These are phyloP conservation scores for Hippocampus abdominalis DNA, from an alignment of 2,113 vertebrate genomes.

Conservation along the genomic window DNA sequence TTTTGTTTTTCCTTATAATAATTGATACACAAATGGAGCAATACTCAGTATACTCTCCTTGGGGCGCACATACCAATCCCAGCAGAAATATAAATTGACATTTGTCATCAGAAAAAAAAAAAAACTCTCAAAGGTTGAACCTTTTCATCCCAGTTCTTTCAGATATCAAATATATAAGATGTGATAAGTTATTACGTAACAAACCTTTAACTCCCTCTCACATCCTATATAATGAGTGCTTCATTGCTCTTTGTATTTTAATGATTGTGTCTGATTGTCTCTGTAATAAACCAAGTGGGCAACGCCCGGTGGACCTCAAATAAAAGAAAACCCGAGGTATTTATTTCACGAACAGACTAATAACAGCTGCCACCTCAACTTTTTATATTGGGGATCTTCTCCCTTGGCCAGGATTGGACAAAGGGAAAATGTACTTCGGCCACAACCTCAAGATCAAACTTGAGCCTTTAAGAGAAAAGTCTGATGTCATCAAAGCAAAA, in stretches of 20 bases:
- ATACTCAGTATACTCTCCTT: conserved; percentile 50
- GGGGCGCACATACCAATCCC: conserved; percentile 46
- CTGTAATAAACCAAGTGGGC: conserved; percentile 46
- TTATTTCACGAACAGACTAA: conserved; percentile 56
- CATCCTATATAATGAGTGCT: not conserved
- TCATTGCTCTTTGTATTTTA: conserved; percentile 30
- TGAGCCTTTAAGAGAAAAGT: no score
- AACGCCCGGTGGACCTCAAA: conserved; percentile 38
- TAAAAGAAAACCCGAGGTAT: conserved; percentile 61
- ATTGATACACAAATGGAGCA: conserved; percentile 50
- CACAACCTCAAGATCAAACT: no score
- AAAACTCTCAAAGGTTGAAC: conserved; percentile 56
- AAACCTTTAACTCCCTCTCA: conserved; percentile 2
- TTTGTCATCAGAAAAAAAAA: conserved; percentile 58
- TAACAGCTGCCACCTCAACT: conserved; percentile 30
- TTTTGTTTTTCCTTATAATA: conserved; percentile 45
- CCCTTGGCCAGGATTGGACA: conserved; percentile 36
- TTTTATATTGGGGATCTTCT: conserved; percentile 37
- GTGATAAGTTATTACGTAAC: not conserved
- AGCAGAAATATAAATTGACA: conserved; percentile 44
- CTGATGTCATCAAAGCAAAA: no score
- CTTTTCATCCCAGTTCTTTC: conserved; percentile 43
- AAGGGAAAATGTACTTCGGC: conserved; percentile 20
- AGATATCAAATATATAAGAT: no score
- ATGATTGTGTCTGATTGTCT: conserved; percentile 46